Base-by-base conservation (phyloP, 1,140 invertebrate species). In the Phymastichus coffea region DNA sequence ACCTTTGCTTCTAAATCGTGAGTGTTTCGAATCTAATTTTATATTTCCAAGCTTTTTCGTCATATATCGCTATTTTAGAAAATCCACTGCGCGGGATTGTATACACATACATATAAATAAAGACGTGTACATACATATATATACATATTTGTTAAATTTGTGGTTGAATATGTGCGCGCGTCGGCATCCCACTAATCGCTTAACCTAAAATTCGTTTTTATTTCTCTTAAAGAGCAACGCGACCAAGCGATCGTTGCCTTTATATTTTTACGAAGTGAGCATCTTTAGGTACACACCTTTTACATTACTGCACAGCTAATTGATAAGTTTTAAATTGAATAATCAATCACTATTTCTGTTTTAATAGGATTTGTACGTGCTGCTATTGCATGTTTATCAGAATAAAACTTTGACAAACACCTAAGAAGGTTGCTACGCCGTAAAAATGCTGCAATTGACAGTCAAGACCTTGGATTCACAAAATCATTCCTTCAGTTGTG, bases 401-500 rank as follows among this genome's bases (percentile, higher is more conserved):
- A n/a, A n/a, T 53, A 12, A 30, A 53, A n/a, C 25, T 54, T 19
- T 43, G 44, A 46, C 8, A 14, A 40, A 20, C n/a, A n/a, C n/a
- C n/a, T n/a, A n/a, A n/a, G n/a, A n/a, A n/a, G n/a, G n/a, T 40
- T 40, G 10, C 46, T 61, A 51, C 46, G 38, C 51, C 47, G 59
- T 52, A 54, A 84, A 71, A 61, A 92, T 92, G 88, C 88, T 94
- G 81, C 86, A 90, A 66, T 79, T 95, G 40, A 94, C 90, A 61
- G 90, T 97, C 38, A 96, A 96, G 80, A 97, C 94, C 22, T 83
- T 97, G 66, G 93, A 97, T 85, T 93, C 93, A 8, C 89, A 89
- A 70, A 95, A 95, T 83, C 92, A 93, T 76, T 81, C 82, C 23
- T 95, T 94, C 78, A 86, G 83, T 53, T 87, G 95, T 30, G 87